A percentile compares a stretch with the other conserved stretches of the same genome.
These are phyloP conservation scores for Eugnorisma glareosa DNA, from an alignment of 2,888 invertebrate genomes.

Conservation along the genomic window DNA sequence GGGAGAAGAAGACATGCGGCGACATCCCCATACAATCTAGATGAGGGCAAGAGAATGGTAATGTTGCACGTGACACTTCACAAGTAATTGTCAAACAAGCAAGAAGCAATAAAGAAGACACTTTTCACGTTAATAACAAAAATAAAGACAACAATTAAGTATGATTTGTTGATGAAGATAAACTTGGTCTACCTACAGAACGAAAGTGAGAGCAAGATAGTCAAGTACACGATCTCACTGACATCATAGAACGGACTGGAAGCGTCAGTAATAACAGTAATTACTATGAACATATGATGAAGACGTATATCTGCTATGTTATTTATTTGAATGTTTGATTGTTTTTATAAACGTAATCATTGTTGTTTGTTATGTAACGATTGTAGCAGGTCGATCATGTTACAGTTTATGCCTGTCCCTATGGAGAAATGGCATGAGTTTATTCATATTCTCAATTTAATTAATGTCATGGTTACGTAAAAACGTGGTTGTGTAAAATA, in stretches of 20 bases:
- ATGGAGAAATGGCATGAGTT: background rate
- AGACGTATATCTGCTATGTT: slow-evolving; percentile 47
- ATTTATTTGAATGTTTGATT: slow-evolving; percentile 38
- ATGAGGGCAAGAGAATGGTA: background rate
- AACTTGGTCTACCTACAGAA: slow-evolving; percentile 4
- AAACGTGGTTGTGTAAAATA: background rate
- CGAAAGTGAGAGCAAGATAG: slow-evolving; percentile 50
- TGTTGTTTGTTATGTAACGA: no score
- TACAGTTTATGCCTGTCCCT: background rate
- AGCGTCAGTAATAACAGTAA: slow-evolving; percentile 50
- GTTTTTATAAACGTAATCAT: background rate
- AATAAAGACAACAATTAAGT: background rate
- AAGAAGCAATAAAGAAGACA: background rate
- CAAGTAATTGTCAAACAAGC: background rate
- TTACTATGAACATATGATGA: slow-evolving; percentile 50
- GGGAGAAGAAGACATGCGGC: background rate
- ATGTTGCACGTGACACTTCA: background rate
- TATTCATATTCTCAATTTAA: background rate
- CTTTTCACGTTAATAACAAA: background rate
- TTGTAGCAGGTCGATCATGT: background rate
- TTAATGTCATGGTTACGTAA: background rate
- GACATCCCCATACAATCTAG: background rate
- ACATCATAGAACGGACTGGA: slow-evolving; percentile 35
- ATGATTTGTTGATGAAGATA: background rate
- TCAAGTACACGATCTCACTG: slow-evolving; percentile 28